Conservation (phyloP, 2,797 vertebrate genomes). For the Zalophus californianus region DNA sequence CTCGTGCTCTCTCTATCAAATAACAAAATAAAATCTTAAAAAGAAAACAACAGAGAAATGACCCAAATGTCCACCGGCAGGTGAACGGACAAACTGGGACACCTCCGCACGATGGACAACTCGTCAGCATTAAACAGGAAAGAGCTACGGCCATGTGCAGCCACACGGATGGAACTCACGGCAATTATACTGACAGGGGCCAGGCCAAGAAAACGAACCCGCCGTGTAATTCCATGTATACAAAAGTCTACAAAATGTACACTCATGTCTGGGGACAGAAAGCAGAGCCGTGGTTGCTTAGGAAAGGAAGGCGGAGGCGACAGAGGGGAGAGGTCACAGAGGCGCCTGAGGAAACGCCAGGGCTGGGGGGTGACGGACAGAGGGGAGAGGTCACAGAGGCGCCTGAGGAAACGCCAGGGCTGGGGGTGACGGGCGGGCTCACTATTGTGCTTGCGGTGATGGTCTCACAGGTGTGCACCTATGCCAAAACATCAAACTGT, state of each 20-base stretch:
- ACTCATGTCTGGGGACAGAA: not conserved
- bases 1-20: not conserved
- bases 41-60: not conserved
- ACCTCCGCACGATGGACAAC: not conserved
- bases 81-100: not conserved
- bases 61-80: not conserved
- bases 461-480: not conserved
- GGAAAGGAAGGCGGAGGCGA: not conserved
- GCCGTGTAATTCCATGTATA: not conserved
- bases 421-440: not conserved
- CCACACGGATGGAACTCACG: rapidly evolving
- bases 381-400: not conserved
- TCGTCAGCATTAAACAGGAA: not conserved
- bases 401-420: not conserved
- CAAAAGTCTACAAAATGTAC: not conserved
- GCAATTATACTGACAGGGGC: not conserved
- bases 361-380: not conserved
- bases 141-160: rapidly evolving
- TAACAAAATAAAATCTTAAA: not conserved
- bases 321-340: not conserved
- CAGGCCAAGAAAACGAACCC: not conserved
- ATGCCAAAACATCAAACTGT: not conserved
- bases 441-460: not conserved
- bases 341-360: not conserved
- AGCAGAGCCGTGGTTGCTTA: not conserved